Evolutionary conservation across 2,113 vertebrate genomes (phyloP), one percentile per base, ranked within the genome.

Genomic region (Hipposideros armiger): DNA sequence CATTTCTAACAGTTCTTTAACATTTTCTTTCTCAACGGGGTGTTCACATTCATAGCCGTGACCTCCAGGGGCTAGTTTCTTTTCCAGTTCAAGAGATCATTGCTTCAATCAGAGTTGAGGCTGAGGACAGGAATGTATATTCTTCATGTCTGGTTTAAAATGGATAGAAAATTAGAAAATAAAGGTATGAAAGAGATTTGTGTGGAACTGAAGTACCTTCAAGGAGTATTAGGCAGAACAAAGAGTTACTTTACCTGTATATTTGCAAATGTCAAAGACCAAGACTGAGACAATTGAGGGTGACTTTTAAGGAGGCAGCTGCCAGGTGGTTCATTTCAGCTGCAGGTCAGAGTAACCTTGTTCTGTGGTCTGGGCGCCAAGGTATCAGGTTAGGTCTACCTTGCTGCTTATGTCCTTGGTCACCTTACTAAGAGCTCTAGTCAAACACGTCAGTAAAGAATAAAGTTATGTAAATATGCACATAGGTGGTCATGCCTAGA

Each of bases 111-210:
- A 77, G 32, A 87, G 42, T 15, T 84, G 58, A 87, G 22, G 14
- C 28, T 56, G 58, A 87, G 24, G 32, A 73, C 8, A 67, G 36
- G 62, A 87, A 78, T 2, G 0, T 40, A 4, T 8, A 77, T 50
- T 90, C 69, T 95, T 93, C 54, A 36, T 60, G 42, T 94, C 89
- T 78, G 28, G 28, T 94, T 94, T 90, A 69, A 90, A 54, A 24
- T 60, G 26, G 42, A 20, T 36, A 5, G 32, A 86, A 90, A 69
- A 77, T 81, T 30, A 95, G 90, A 62, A 88, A 81, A 14, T 42
- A 58, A 40, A 88, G 64, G 11, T 73, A 84, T 60, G 11, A 0
- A 28, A 56, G 72, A 90, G 66, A 30, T 93, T 58, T 72, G 16
- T 54, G 42, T 45, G 10, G 47, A 80, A 32, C 83, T 50, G 80